phyloP scores from a whole-genome alignment of 2,113 vertebrate species.

The Chionomys nivalis region DNA sequence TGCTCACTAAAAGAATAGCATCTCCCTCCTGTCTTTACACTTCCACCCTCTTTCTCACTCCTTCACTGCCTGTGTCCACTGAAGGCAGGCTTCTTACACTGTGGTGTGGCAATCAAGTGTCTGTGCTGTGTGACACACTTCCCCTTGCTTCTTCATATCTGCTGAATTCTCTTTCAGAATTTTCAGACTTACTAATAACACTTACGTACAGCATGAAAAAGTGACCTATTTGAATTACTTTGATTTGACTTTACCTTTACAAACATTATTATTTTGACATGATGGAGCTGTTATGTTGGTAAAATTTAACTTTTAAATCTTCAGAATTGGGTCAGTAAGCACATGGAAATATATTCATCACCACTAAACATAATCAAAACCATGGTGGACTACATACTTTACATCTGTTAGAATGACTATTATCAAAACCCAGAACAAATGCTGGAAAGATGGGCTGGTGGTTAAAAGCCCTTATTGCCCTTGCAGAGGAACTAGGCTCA shows the following conservation, averaged over 20 bases:
- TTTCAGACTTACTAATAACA: background rate
- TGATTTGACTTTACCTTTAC: background rate
- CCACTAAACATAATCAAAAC: background rate
- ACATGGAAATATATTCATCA: background rate
- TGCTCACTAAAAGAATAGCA: background rate
- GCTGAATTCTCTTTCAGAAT: background rate
- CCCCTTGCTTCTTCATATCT: background rate
- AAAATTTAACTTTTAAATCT: background rate
- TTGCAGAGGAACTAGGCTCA: background rate
- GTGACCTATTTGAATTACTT: background rate
- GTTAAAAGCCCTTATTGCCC: background rate
- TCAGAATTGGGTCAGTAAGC: background rate
- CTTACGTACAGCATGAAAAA: background rate
- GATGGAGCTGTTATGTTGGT: background rate
- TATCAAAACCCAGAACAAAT: background rate
- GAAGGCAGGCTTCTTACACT: background rate
- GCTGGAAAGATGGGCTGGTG: background rate
- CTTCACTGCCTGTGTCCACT: no score
- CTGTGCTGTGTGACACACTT: background rate
- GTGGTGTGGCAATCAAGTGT: background rate
- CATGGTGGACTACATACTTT: background rate
- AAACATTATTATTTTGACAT: background rate
- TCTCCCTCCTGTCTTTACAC: no score
- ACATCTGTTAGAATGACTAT: background rate
- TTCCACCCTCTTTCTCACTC: no score